A percentile compares a stretch with the other conserved stretches of the same genome.
Evolutionary conservation across 1,140 invertebrate genomes (phyloP).

Genomic region (Chironomus tepperi): DNA sequence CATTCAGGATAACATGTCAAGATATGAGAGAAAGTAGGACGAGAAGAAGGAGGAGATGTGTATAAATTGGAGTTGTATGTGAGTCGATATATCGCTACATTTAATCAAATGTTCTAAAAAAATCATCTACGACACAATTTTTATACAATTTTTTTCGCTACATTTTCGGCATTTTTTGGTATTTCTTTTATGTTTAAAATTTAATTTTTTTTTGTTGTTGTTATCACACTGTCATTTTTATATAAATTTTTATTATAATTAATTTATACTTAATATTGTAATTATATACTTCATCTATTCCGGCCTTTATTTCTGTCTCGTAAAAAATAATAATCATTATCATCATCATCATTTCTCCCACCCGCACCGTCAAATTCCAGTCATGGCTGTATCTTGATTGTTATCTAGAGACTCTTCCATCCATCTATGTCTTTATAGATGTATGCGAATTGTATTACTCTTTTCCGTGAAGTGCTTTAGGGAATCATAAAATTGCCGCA

Average conservation of each 20-base stretch:
- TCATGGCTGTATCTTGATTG: not conserved
- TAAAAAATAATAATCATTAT: not conserved
- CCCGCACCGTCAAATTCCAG: too few relatives aligned
- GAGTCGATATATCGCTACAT: constrained; percentile 6
- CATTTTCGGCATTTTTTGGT: not conserved
- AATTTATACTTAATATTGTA: not conserved
- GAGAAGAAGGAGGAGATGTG: not conserved
- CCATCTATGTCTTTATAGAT: not conserved
- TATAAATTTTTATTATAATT: not conserved
- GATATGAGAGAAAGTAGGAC: not conserved
- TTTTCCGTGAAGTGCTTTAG: not conserved
- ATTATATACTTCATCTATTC: constrained; percentile 8
- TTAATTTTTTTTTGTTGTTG: not conserved
- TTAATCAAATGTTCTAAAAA: constrained; percentile 5
- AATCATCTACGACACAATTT: not conserved
- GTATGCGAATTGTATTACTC: not conserved
- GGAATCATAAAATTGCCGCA: not conserved
- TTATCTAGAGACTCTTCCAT: not conserved
- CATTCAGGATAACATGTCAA: not conserved
- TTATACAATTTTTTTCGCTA: not conserved
- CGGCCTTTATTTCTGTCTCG: too few relatives aligned
- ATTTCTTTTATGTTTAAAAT: too few relatives aligned
- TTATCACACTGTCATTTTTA: constrained; percentile 8
- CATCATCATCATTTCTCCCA: not conserved
- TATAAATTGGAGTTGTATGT: not conserved